Evolutionary conservation across 2,113 vertebrate genomes (phyloP), one percentile per base, ranked within the genome.

Genomic region (Salvelinus fontinalis): DNA sequence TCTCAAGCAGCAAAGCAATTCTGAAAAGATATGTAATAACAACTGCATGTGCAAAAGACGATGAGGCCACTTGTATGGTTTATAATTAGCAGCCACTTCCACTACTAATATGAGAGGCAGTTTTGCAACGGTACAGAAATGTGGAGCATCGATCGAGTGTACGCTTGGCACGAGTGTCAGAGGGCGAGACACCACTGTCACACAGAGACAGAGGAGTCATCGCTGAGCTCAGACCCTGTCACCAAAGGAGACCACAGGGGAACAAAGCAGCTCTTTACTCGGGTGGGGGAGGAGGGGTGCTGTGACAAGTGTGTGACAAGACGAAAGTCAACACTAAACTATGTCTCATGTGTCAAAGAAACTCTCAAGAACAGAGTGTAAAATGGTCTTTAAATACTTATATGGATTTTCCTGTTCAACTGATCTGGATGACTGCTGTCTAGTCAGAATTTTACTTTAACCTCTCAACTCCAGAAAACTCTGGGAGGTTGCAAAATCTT

Each of bases 111-210:
- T 39, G 20, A 66, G 51, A 75, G 60, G 48, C 73, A 51, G 67
- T 75, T 65, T 72, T 69, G 54, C 54, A 54, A 44, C 72, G 6
- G 24, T 31, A 26, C 24, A 44, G 48, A 75, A 64, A 71, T 66
- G 49, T 11, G 68, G 39, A 13, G 73, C 67, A 39, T 67, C 62
- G 74, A 72, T 75, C 60, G 67, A 75, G 68, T 24, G 14, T 75
- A 68, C 51, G 22, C 78, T 80, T n/a, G 68, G 44, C 62, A 13
- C n/a, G 39, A 20, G 66, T 22, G 20, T 51, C 67, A 59, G 59
- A 60, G 27, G 68, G 44, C 39, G 73, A 68, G 78, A 79, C 70
- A 71, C 67, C 77, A 69, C 65, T 68, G 73, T 39, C 26, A 34
- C 73, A 71, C 60, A 12, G 27, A 39, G 73, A 12, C 59, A 54